Evolutionary conservation across 2,113 vertebrate species (phyloP), one percentile per base, ranked within the genome.

Genomic region (Motacilla tschutschensis): DNA sequence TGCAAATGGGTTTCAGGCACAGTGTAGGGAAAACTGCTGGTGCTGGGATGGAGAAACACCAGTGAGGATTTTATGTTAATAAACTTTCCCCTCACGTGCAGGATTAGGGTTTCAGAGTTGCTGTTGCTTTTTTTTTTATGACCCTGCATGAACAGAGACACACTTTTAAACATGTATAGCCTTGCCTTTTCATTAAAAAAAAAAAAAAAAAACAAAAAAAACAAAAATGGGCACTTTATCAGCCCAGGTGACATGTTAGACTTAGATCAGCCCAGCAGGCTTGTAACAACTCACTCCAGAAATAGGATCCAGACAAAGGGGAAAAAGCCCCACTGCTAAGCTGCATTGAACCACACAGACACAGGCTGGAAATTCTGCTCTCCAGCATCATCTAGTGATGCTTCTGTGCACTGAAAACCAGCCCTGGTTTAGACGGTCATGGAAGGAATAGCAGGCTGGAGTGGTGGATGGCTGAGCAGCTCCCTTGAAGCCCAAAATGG

Each of bases 381-480:
- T 83, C 65, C 14, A 93, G 89, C 94, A 92, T 29, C 80, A 91
- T 12, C 83, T 85, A 88, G 88, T 44, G 83, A 71, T 78, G 69
- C 1, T 67, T 92, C 67, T 81, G 41, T 29, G 72, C 5, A 4
- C 48, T 22, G 8, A 73, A n/a, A 21, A 0, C 4, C 40, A 31
- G 2, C 5, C 14, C 2, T 9, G 44, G 12, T 31, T 83, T 19
- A 7, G 14, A 15, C n/a, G 64, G 60, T 57, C 15, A 5, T 9
- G 40, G 36, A 38, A 19, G 41, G 5, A 63, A 51, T 1, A 7
- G 7, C 17, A 63, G 57, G 46, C 6, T 21, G 62, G 48, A 48
- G 43, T 4, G 8, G 13, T 6, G 59, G 38, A 22, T 29, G 0
- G 0, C 3, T 50, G 55, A 53, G 85, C 15, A 78, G 54, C 21